Conservation (phyloP, 2,797 vertebrate genomes). For the Bryconaethiops microstoma region DNA sequence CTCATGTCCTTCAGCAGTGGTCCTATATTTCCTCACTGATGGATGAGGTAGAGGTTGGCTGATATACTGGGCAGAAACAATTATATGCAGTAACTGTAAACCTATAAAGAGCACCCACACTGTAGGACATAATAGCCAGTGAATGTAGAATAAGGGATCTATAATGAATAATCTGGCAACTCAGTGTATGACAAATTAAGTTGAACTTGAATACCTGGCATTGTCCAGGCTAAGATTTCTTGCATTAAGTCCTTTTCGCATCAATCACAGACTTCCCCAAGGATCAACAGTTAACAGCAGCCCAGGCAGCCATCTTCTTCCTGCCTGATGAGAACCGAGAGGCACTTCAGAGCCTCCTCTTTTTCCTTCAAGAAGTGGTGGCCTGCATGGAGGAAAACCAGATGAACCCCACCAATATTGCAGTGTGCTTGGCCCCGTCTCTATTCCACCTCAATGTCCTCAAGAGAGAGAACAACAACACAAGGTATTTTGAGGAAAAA, state of each 20-base stretch:
- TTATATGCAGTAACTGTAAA: neutral
- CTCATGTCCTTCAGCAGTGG: neutral
- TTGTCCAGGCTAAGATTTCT: neutral
- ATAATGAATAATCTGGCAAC: neutral
- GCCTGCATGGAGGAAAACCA: slow-evolving; percentile 85
- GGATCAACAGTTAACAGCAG: slow-evolving; percentile 83
- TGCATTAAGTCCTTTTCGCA: neutral
- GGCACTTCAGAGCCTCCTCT: slow-evolving; percentile 83
- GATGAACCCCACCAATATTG: slow-evolving; percentile 89
- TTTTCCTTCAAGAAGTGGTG: slow-evolving; percentile 85
- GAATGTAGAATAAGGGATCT: neutral
- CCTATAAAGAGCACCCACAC: neutral
- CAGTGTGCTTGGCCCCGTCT: slow-evolving; percentile 88
- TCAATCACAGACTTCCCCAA: slow-evolving; percentile 80
- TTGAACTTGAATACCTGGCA: neutral
- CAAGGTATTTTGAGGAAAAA: slow-evolving; percentile 68
- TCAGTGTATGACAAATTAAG: neutral
- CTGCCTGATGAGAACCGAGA: slow-evolving; percentile 87
- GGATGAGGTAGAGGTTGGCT: neutral
- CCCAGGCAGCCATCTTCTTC: slow-evolving; percentile 84
- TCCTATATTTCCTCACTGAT: neutral
- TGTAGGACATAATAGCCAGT: no score
- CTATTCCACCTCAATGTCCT: slow-evolving; percentile 87
- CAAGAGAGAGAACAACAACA: slow-evolving; percentile 74
- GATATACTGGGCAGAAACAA: neutral